Base-by-base conservation (phyloP, 2,113 vertebrate species). In the Baryphthengus martii region DNA sequence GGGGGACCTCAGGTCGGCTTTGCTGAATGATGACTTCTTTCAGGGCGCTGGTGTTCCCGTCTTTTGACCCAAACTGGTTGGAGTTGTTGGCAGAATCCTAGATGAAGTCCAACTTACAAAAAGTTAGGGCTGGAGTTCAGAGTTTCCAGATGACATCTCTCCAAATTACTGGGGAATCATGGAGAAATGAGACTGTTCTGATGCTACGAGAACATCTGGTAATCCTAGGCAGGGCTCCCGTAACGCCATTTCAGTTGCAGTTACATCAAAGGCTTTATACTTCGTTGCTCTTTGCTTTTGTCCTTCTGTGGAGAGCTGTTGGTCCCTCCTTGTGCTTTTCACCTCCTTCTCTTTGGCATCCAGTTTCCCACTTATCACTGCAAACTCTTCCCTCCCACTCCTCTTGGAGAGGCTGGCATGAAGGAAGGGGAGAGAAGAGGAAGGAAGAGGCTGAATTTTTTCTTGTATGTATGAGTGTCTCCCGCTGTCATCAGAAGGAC, bases 401-500 rank as follows among this genome's bases (percentile, higher is more conserved):
- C n/a, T 5, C 42, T 45, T 70, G 66, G 52, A 59, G 62, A 56
- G 9, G 24, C 13, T 67, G 56, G 10, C 24, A 6, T 1, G 21
- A 23, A 75, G 65, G 10, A 75, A 33, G 21, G 8, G 29, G 42
- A 16, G 8, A 25, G 55, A 8, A 9, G 50, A 52, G 26, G 26
- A 28, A 52, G 26, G 50, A 52, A 52, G 50, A 52, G 50, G 50
- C 50, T n/a, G 40, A 62, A 4, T 3, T 13, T 67, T 63, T 61
- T 65, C n/a, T 65, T 3, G 0, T 40, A 1, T 3, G 0, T 17
- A 3, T 49, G 8, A 61, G 7, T 45, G 26, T 65, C n/a, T 63
- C 18, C 6, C 7, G 7, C 6, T 85, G 23, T 63, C 26, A n/a
- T 77, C 17, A 62, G 73, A 56, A 65, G 50, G 24, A n/a, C n/a